These are phyloP conservation scores for Alcedo atthis DNA, from an alignment of 2,797 vertebrate genomes.

Conservation along the genomic window DNA sequence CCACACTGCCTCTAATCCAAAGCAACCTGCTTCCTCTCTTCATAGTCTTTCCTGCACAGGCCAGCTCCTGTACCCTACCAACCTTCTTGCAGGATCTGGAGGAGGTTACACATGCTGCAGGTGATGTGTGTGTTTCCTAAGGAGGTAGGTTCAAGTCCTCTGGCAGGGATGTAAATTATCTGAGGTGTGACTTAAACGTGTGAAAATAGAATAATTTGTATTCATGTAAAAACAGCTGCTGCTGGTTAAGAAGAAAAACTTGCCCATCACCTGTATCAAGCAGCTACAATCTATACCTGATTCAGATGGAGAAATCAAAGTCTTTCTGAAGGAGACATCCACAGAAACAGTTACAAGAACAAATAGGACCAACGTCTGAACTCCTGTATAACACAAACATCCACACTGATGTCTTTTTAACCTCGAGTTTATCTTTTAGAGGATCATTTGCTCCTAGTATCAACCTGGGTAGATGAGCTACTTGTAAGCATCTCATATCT, in stretches of 20 bases:
- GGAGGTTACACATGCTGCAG: background rate
- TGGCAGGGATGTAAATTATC: background rate
- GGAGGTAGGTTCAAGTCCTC: background rate
- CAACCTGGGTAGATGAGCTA: background rate
- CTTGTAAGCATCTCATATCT: background rate
- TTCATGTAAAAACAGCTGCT: background rate
- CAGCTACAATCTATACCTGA: background rate
- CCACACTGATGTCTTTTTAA: background rate
- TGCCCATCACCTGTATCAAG: background rate
- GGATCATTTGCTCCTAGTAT: background rate
- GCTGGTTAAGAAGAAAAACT: background rate
- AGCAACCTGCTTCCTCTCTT: conserved; percentile 15
- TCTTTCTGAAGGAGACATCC: background rate
- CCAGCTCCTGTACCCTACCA: background rate
- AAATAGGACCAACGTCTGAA: background rate
- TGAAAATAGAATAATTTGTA: background rate
- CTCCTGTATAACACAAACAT: background rate
- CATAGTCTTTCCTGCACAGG: background rate
- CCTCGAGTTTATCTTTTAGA: conserved; percentile 10
- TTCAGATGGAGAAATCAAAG: background rate
- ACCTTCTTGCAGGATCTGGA: background rate
- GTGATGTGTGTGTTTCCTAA: background rate
- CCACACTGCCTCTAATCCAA: background rate
- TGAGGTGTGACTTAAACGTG: background rate
- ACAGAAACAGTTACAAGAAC: background rate